Percentiles rank a stretch among this genome's conserved stretches.
Conservation (phyloP, 2,113 vertebrate genomes). For the Salvator merianae region DNA sequence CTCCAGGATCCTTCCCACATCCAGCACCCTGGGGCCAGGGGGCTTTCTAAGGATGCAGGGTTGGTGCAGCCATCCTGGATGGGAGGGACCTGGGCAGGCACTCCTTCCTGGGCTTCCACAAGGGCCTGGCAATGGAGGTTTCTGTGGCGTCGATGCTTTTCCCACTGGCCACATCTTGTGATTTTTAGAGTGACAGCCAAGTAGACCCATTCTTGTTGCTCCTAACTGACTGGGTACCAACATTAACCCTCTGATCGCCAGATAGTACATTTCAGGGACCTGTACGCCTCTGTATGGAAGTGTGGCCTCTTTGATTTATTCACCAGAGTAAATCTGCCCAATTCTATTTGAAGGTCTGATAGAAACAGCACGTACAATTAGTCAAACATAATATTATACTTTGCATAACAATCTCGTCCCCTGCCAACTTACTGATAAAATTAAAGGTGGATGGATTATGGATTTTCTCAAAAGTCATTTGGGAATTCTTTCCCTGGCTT, state of each 20-base stretch:
- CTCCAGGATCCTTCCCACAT: not conserved
- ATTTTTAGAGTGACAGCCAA: not conserved
- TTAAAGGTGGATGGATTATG: constrained; percentile 62
- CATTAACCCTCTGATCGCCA: not conserved
- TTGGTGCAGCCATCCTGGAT: no score
- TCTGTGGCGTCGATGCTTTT: not conserved
- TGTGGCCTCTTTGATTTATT: constrained; percentile 49
- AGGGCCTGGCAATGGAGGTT: not conserved
- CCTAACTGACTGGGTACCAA: not conserved
- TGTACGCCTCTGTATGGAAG: constrained; percentile 37
- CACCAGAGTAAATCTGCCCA: constrained; percentile 45
- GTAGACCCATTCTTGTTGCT: not conserved
- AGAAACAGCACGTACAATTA: constrained; percentile 54
- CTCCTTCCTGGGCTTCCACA: no score
- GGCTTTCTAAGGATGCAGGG: no score
- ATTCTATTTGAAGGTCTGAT: constrained; percentile 46
- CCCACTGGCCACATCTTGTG: not conserved
- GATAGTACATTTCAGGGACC: not conserved
- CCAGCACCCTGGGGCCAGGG: not conserved
- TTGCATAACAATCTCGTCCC: constrained; percentile 49
- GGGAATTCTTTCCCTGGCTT: constrained; percentile 32
- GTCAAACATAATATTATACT: constrained; percentile 29
- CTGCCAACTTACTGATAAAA: constrained; percentile 56
- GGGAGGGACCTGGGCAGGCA: not conserved
- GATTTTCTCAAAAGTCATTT: constrained; percentile 48